Base-by-base conservation (phyloP, 2,113 vertebrate species). In the Hippocampus barbouri region DNA sequence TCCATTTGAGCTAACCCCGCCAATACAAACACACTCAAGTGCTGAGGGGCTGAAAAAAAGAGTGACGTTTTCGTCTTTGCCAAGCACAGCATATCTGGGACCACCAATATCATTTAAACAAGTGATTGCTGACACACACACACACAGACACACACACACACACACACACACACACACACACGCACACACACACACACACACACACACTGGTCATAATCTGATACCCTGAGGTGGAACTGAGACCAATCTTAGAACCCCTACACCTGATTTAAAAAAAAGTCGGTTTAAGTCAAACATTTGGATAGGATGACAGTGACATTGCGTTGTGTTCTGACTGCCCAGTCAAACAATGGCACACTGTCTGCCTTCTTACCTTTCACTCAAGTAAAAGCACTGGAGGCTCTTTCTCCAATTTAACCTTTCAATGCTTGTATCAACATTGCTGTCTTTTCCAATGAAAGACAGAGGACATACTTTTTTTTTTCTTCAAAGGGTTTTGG, bases 11-110 rank as follows among this genome's bases (percentile, higher is more conserved):
- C 77, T 75, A 73, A 79, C 67, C 69, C 69, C 65, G 81, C 84
- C 85, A 88, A 85, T 71, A 81, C 47, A 84, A 89, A 87, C 66
- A 86, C 70, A 72, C 62, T 73, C 25, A 30, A 77, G 68, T 34
- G 68, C 80, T 69, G 43, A 10, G 18, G 74, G 53, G 69, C 57
- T 70, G 34, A 65, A 47, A 67, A 47, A 67, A 30, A 5, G 45
- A 68, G 25, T 47, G 61, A 68, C 66, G 14, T 30, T 60, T 60
- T 60, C 57, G 16, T 30, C 57, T 60, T 67, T 72, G 85, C 82
- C 74, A 88, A 87, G n/a, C 54, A 74, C 77, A 83, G 82, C 66
- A 80, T 57, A 69, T 57, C 18, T 49, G 16, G 51, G 75, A 20
- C 71, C 72, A 68, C 2, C 66, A 72, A 63, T 62, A 76, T 74